Percentiles rank a stretch among this genome's conserved stretches.
phyloP scores from a whole-genome alignment of 2,888 invertebrate species.

The Cheilosia urbana region DNA sequence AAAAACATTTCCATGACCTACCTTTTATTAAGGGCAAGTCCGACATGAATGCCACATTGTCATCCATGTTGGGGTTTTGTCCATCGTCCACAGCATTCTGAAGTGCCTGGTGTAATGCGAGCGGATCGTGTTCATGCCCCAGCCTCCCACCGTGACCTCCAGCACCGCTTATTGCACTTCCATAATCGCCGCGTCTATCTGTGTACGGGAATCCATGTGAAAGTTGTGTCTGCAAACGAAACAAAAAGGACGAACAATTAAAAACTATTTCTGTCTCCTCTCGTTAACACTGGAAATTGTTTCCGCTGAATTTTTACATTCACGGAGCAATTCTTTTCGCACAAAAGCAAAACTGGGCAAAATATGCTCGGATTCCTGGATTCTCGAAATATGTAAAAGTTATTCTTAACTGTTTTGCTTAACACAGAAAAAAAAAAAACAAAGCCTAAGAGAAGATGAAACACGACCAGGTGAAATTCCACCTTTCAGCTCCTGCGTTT shows the following conservation, averaged over 20 bases:
- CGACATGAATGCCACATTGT: slow-evolving; percentile 94
- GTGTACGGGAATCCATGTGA: slow-evolving; percentile 87
- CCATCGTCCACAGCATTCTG: slow-evolving; percentile 87
- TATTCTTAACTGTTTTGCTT: slow-evolving; percentile 51
- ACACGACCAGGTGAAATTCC: slow-evolving; percentile 52
- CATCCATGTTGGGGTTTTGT: slow-evolving; percentile 93
- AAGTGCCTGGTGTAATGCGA: slow-evolving; percentile 92
- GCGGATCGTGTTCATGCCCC: slow-evolving; percentile 88
- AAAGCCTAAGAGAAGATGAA: slow-evolving; percentile 1
- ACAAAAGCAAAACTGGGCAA: slow-evolving; percentile 35
- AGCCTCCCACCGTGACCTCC: slow-evolving; percentile 83
- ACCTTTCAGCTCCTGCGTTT: slow-evolving; percentile 18
- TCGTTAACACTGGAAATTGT: slow-evolving; percentile 36
- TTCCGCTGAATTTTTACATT: slow-evolving; percentile 30
- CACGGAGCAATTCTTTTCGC: slow-evolving; percentile 53
- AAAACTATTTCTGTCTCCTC: slow-evolving; percentile 16
- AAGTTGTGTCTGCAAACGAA: slow-evolving; percentile 83
- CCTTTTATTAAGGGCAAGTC: slow-evolving; percentile 95
- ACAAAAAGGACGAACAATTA: slow-evolving; percentile 46
- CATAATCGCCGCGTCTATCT: slow-evolving; percentile 85
- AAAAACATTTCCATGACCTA: slow-evolving; percentile 85
- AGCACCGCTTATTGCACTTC: slow-evolving; percentile 86
- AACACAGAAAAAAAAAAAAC: not conserved
- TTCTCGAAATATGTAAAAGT: slow-evolving; percentile 66
- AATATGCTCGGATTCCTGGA: slow-evolving; percentile 55